Evolutionary conservation across 2,888 invertebrate species (phyloP), one percentile per base, ranked within the genome.

Genomic region (Peribatodes rhomboidaria): DNA sequence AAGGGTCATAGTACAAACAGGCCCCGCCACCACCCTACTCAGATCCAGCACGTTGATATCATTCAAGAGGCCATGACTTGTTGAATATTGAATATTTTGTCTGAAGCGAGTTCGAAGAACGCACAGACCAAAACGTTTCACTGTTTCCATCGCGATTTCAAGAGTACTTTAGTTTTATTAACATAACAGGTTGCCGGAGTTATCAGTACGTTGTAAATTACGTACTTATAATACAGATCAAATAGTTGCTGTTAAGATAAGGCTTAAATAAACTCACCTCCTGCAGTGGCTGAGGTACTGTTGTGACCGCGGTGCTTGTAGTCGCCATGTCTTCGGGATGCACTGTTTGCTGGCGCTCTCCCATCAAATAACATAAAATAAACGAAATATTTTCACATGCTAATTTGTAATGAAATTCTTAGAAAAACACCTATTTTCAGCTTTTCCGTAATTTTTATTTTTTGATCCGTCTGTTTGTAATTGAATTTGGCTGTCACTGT

Each of bases 1-100:
- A 20, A 99, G 91, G 59, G 98, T 95, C 98, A 98, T 98, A 0
- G 98, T 97, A 84, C 98, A 98, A 82, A 96, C 97, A 0, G 99
- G 99, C 0, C 99, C 99, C 18, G 99, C 99, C 2, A 99, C 95
- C 42, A 99, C 97, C 75, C 99, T 94, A 7, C 97, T 97, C 67
- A 98, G 85, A 89, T 98, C 98, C 66, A 98, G 85, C 13, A 98
- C 94, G 77, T 96, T 94, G 39, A 98, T 89, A 65, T 96, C 97
- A 61, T 92, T 91, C 44, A 98, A 85, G 16, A 97, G 96, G 63
- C 96, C 95, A 13, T 78, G 46, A 58, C 81, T 83, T 2, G 84
- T 83, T 0, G 85, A 85, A 68, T 84, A 87, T 31, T 73, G 69
- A 10, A 71, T 59, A 61, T 67, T 77, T 13, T 69, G 72, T 20